phyloP scores from a whole-genome alignment of 2,113 vertebrate species.

The Aspidoscelis tigris region DNA sequence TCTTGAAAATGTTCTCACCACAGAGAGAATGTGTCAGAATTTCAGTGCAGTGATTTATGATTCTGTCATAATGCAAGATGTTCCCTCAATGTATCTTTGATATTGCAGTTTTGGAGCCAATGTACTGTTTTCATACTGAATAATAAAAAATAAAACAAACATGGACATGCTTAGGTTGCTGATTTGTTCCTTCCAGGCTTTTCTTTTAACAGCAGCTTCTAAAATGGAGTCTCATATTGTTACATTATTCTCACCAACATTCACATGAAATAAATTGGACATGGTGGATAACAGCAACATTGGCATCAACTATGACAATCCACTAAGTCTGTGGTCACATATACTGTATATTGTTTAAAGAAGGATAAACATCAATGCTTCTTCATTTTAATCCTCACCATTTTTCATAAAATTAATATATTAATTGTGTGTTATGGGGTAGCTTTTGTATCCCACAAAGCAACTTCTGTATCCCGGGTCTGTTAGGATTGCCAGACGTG shows the following conservation, averaged over 20 bases:
- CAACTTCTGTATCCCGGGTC: too few relatives aligned
- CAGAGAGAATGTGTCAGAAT: constrained; percentile 33
- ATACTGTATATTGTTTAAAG: too few relatives aligned
- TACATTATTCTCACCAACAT: not conserved
- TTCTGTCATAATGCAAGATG: constrained; percentile 29
- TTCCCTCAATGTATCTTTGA: constrained; percentile 32
- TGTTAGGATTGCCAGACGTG: too few relatives aligned
- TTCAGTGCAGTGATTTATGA: constrained; percentile 40
- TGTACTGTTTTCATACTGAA: constrained; percentile 15
- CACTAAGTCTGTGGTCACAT: too few relatives aligned
- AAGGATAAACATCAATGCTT: too few relatives aligned
- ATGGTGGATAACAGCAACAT: too few relatives aligned
- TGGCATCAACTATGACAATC: too few relatives aligned
- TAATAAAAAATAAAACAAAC: constrained; percentile 25
- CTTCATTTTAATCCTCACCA: too few relatives aligned
- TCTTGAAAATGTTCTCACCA: constrained; percentile 21
- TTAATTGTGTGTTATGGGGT: too few relatives aligned
- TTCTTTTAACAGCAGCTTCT: not conserved
- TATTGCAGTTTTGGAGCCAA: constrained; percentile 15
- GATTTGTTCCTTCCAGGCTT: not conserved
- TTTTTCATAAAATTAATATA: too few relatives aligned
- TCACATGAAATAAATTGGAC: not conserved
- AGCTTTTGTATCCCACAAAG: too few relatives aligned
- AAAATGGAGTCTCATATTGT: not conserved
- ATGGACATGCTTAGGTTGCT: not conserved